Evolutionary conservation across 2,888 invertebrate species (phyloP), one percentile per base, ranked within the genome.

Genomic region (Ectemnius continuus): DNA sequence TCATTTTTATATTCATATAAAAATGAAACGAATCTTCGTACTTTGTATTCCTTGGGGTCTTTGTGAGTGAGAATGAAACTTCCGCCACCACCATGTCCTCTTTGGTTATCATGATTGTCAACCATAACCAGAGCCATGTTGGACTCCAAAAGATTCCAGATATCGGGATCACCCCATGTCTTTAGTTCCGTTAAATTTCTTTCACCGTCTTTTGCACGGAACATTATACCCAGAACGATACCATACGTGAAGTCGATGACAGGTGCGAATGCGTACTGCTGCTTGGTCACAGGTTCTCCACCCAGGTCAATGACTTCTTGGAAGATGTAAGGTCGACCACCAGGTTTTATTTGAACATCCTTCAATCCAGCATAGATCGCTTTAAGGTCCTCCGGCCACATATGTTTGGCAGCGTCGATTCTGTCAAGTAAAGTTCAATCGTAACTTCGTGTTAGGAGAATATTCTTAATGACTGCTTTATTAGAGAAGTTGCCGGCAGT

Each of bases 31-130:
- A 1, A 11, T 52, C 4, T 52, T 52, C n/a, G 16, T 5, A 14
- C 52, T 16, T 52, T 52, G 52, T 52, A 52, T 52, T 52, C 52
- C 4, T 14, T 52, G 4, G 52, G 52, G n/a, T 14, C 89, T 86
- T 95, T 95, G 90, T 96, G 93, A 4, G 94, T 96, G 2, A 96
- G 91, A 62, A 96, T 94, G 62, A 93, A 93, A 2, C 92, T 11
- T 11, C 68, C 68, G 3, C 72, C 72, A 11, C 68, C 93, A 63
- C 93, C 94, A 79, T 95, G 94, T 78, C 95, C 94, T 8, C 97
- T 93, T 89, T 97, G 97, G 87, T 96, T 97, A 89, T 98, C 98
- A 87, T 98, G 98, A 91, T 98, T 98, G 87, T 97, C 97, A 65
- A 97, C 93, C 87, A 97, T 97, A 23, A 95, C 94, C 0, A 97